phyloP scores from a whole-genome alignment of 1,140 invertebrate genomes.

The Drosophila nebulosa region DNA sequence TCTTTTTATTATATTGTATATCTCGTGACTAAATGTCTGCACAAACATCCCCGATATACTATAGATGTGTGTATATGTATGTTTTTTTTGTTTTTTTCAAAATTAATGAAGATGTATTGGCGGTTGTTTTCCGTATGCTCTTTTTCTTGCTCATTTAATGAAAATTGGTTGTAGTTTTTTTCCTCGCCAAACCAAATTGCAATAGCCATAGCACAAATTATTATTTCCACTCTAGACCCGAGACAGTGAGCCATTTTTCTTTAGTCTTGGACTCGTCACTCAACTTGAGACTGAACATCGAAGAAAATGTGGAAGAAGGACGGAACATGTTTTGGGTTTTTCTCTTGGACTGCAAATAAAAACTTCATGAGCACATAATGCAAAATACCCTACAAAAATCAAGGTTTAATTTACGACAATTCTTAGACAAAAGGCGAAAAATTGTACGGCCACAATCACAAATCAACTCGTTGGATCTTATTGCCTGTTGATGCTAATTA shows the following conservation, averaged over 20 bases:
- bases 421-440: too few species aligned
- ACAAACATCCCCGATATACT: slow-evolving; percentile 49
- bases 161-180: slow-evolving; percentile 52
- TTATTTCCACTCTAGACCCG: slow-evolving; percentile 55
- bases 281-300: slow-evolving; percentile 14
- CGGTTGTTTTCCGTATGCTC: slow-evolving; percentile 21
- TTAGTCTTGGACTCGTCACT: slow-evolving; percentile 31
- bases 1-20: neutral
- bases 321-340: neutral
- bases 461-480: too few species aligned
- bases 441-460: too few species aligned
- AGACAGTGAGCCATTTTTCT: slow-evolving; percentile 63
- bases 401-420: too few species aligned
- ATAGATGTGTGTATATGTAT: slow-evolving; percentile 25
- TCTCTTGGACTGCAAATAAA: neutral
- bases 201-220: slow-evolving; percentile 57
- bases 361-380: neutral
- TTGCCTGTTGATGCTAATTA: too few species aligned
- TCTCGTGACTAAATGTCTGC: slow-evolving; percentile 49
- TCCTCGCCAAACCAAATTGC: slow-evolving; percentile 37
- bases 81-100: too few species aligned
- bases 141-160: slow-evolving; percentile 38
- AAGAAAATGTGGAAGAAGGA: neutral
- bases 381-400: neutral
- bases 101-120: slow-evolving; percentile 74